Evolutionary conservation across 35 echinoderm and acorn worm species (phyloP), one percentile per base, ranked within the genome.

Genomic region (Nesometra sesokonis): DNA sequence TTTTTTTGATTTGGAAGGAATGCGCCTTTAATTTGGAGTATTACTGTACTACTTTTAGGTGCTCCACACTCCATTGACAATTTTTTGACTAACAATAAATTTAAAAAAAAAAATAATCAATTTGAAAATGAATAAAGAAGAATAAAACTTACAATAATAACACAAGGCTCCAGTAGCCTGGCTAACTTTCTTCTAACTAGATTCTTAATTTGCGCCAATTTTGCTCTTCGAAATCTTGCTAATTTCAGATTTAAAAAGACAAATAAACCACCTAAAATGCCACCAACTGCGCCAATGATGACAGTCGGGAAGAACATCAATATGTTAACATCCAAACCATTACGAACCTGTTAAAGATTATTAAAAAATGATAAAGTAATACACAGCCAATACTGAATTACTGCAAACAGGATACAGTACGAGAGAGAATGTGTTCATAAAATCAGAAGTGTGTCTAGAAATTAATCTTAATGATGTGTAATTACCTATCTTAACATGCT

Each of bases 281-380:
- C 95, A 11, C 95, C 95, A 11, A 97, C 86, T 27, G 91, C 80
- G 2, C 95, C 95, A 13, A 97, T 89, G 27, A 94, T 77, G 30
- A 97, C 95, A 47, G 95, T 97, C 2, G 95, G 95, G 31, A 97
- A 91, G 32, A 97, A 97, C 92, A 97, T 93, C 78, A 97, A 89
- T n/a, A 97, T 97, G 85, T 97, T 97, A 35, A 97, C 95, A 88
- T 97, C 95, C 23, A 97, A 87, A 82, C 95, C 92, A 34, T 97
- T 80, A 21, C 92, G 39, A 37, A 97, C 95, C 95, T 97, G 77
- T 5, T n/a, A n/a, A n/a, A n/a, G n/a, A n/a, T n/a, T n/a, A n/a
- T n/a, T n/a, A n/a, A n/a, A n/a, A n/a, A n/a, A n/a, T n/a, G n/a
- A n/a, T n/a, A n/a, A n/a, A n/a, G n/a, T n/a, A n/a, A n/a, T n/a